Evolutionary conservation across 2,797 vertebrate genomes (phyloP), one percentile per base, ranked within the genome.

Genomic region (Lagocephalus sceleratus): DNA sequence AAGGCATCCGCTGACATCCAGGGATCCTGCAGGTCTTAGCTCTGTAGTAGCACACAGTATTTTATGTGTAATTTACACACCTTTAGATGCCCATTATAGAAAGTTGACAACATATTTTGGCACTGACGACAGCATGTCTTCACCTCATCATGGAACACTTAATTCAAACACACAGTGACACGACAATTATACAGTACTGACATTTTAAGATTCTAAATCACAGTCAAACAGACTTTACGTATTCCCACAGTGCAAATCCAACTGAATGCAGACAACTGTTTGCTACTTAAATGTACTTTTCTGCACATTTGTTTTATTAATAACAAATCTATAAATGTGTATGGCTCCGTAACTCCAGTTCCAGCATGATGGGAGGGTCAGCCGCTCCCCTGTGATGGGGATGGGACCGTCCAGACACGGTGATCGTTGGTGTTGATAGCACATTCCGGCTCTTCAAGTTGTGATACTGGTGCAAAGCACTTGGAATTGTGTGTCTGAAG

Each of bases 331-430:
- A 50, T 64, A 19, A 51, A 62, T 62, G 46, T n/a, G 26, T 67
- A 64, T 75, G 72, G 71, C 74, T 78, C 60, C 19, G 58, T 54
- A 43, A 58, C 47, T 50, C 70, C 15, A 25, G 16, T 57, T 63
- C 43, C 58, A 63, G 55, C 50, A 60, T 20, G 43, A 12, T 49
- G 50, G 63, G 56, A 26, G 75, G 56, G 42, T 57, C 49, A 56
- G 40, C 32, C 57, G 60, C 51, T 54, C 59, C n/a, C 23, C 58
- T 54, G 44, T 56, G 55, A 53, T 2, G 54, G 62, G 61, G 39
- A 19, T 40, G 40, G 29, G 58, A 75, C 47, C n/a, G 48, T 60
- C 51, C 73, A 84, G 78, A 76, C 79, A 85, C 83, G 71, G 59
- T 56, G 52, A 19, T 11, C 48, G 40, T 39, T 42, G 47, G 39